Evolutionary conservation across 2,888 invertebrate species (phyloP).

Genomic region (Tetramorium bicarinatum): DNA sequence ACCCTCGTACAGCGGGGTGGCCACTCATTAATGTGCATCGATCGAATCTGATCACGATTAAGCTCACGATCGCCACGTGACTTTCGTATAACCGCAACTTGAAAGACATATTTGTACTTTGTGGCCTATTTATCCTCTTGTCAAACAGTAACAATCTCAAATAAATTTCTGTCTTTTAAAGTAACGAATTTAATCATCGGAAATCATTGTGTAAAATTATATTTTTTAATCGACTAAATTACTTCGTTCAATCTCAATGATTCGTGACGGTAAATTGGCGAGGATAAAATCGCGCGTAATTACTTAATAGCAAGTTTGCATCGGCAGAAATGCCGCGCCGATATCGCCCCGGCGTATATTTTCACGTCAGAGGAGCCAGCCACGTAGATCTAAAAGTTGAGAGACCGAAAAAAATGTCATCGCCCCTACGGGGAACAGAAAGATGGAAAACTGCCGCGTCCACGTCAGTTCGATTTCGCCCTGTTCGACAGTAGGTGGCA

Average conservation of each 20-base stretch:
- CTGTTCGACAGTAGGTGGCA: slow-evolving; percentile 64
- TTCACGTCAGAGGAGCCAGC: slow-evolving; percentile 52
- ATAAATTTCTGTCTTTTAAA: background rate
- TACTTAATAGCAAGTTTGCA: slow-evolving; percentile 10
- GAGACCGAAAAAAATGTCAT: slow-evolving; percentile 73
- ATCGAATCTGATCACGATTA: slow-evolving; percentile 69
- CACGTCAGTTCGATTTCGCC: slow-evolving; percentile 77
- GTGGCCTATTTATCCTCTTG: background rate
- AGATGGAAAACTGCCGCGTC: slow-evolving; percentile 78
- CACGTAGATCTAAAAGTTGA: slow-evolving; percentile 61
- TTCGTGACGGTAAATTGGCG: background rate
- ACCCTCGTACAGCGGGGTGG: slow-evolving; percentile 39
- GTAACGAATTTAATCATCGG: background rate
- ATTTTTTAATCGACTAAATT: background rate
- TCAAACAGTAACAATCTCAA: background rate
- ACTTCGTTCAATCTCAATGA: background rate
- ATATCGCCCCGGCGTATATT: slow-evolving; percentile 42
- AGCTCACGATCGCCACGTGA: slow-evolving; percentile 63
- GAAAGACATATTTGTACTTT: slow-evolving; percentile 29
- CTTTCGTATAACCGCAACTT: slow-evolving; percentile 14
- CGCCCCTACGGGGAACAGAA: slow-evolving; percentile 74
- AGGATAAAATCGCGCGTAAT: background rate
- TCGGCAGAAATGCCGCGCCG: slow-evolving; percentile 15
- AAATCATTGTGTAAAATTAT: background rate
- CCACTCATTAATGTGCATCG: slow-evolving; percentile 67